Base-by-base conservation (phyloP, 2,888 invertebrate species). In the Tanaodytes sp. region DNA sequence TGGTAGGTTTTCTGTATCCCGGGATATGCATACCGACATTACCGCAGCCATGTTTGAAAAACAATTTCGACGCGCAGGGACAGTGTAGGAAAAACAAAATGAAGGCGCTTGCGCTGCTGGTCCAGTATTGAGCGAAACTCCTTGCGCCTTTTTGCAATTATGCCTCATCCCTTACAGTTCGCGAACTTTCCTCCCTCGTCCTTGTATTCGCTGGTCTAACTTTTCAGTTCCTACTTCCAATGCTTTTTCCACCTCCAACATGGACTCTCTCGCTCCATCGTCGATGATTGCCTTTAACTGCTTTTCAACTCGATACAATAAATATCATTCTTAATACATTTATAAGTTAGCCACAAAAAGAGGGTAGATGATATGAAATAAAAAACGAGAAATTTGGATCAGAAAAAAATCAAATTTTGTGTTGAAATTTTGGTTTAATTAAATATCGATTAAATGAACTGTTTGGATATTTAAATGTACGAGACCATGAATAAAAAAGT, bases 71-170 rank as follows among this genome's bases (percentile, higher is more conserved):
- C 76, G 77, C 74, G 62, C 68, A 49, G 55, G 74, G 73, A 74
- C 75, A 73, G 76, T 72, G 79, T 78, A 82, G 78, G 83, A 84
- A 84, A 84, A 85, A 85, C 84, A 84, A 84, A 85, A 85, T 84
- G 84, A 84, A 84, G 84, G 84, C 84, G 84, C 84, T 82, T 85
- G 84, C 84, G 84, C 84, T 81, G 80, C 79, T 75, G 77, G 72
- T 66, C 74, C 76, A 77, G 84, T 84, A 84, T 85, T 84, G 84
- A 85, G 82, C 84, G 82, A 81, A 75, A 75, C 77, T 76, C 78
- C 80, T 78, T 80, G 78, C 80, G 79, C 81, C 82, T 83, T 84
- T 84, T 84, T 81, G 79, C 79, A 80, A 79, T 82, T 80, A 77
- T 66, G 75, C 80, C 80, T 79, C 73, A 73, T 69, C 73, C 65